A percentile compares a stretch with the other conserved stretches of the same genome.
These are phyloP conservation scores for Odontesthes bonariensis DNA, from an alignment of 2,113 vertebrate species.

Conservation along the genomic window DNA sequence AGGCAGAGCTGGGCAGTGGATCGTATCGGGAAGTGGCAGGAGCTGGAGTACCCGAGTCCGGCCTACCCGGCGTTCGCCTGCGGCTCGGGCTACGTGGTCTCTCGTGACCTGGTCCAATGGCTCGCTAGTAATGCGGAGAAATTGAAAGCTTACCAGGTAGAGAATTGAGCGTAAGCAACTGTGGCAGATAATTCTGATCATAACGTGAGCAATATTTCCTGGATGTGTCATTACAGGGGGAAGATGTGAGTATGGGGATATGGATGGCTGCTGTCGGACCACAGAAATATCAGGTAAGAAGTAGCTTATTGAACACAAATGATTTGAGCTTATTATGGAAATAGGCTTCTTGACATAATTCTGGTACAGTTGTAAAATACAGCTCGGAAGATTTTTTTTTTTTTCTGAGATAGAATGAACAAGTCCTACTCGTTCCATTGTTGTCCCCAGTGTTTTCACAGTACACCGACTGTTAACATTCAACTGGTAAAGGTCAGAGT, in stretches of 20 bases:
- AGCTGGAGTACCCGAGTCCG: constrained; percentile 94
- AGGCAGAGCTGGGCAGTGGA: constrained; percentile 98
- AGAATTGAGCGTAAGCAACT: not conserved
- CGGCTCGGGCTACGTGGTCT: constrained; percentile 94
- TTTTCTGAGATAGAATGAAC: not conserved
- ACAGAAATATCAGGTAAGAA: constrained; percentile 89
- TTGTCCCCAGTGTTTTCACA: not conserved
- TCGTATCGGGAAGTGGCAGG: constrained; percentile 97
- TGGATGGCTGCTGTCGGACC: constrained; percentile 99
- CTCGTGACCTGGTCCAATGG: constrained; percentile 93
- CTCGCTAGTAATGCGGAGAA: constrained; percentile 89
- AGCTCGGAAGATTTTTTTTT: not conserved
- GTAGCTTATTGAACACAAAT: too few species aligned
- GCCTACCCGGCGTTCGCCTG: constrained; percentile 97
- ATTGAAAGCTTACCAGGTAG: constrained; percentile 95
- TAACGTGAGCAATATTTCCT: constrained; percentile 9
- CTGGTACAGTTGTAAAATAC: constrained; percentile 4
- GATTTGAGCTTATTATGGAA: too few species aligned
- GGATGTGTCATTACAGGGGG: constrained; percentile 84
- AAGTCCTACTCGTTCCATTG: not conserved
- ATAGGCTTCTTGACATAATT: not conserved
- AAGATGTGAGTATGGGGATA: constrained; percentile 99
- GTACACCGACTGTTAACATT: not conserved
- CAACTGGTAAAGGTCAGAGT: constrained; percentile 9
- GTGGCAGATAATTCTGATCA: not conserved